Conservation (phyloP, 1,140 invertebrate genomes). For the Listronotus bonariensis region DNA sequence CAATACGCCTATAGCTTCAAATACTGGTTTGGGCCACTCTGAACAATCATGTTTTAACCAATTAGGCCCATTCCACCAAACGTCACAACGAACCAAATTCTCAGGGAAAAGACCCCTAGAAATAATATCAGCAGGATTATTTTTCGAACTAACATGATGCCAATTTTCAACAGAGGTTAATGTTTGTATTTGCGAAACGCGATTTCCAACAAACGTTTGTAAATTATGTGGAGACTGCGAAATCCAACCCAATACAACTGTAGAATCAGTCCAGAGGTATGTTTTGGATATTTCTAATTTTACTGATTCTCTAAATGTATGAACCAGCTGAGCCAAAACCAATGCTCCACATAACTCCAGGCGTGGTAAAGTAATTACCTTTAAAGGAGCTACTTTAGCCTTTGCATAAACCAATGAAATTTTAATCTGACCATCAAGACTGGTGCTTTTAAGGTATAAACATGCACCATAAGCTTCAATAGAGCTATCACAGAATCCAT, state of each 20-base stretch:
- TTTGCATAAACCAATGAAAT: no score
- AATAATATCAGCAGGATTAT: conserved; percentile 55
- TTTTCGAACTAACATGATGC: conserved; percentile 47
- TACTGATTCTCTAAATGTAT: no score
- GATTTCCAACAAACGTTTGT: conserved; percentile 34
- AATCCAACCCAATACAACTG: conserved; percentile 35
- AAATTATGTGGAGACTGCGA: conserved; percentile 2
- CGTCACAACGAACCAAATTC: neutral
- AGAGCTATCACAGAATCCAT: no score
- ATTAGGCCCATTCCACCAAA: conserved; percentile 29
- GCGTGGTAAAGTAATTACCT: no score
- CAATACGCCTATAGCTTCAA: neutral
- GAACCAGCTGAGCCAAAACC: no score
- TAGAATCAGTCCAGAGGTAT: conserved; percentile 37
- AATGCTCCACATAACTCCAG: no score
- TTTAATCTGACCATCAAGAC: no score
- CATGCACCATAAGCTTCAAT: no score
- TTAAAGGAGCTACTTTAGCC: no score
- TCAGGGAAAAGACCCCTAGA: conserved; percentile 52
- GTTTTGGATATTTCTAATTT: neutral
- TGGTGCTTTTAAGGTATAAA: no score
- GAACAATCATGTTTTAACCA: neutral
- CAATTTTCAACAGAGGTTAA: conserved; percentile 43
- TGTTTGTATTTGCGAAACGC: conserved; percentile 34
- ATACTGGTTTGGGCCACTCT: conserved; percentile 1